phyloP scores from a whole-genome alignment of 2,888 invertebrate species.

The Crocallis elinguaria region DNA sequence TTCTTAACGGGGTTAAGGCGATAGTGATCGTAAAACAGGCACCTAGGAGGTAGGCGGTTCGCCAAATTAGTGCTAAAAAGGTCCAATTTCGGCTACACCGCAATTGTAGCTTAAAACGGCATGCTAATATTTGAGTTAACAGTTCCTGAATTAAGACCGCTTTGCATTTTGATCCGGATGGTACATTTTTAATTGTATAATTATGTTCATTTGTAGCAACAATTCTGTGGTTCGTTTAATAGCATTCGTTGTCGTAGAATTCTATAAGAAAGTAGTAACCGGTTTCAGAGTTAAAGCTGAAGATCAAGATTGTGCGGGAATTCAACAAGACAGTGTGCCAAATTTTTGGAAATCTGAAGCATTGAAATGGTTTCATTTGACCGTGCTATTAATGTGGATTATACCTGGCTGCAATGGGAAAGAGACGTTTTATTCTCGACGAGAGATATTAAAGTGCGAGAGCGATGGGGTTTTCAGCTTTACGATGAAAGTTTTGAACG shows the following conservation, averaged over 20 bases:
- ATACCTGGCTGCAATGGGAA: constrained; percentile 15
- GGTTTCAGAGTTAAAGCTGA: constrained; percentile 1
- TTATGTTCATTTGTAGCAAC: constrained; percentile 26
- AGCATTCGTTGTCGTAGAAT: constrained; percentile 10
- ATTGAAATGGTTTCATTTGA: constrained; percentile 31
- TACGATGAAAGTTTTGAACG: constrained; percentile 60
- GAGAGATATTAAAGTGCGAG: constrained; percentile 30
- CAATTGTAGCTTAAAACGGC: constrained; percentile 20
- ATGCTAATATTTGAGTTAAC: constrained; percentile 29
- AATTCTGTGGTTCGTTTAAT: constrained; percentile 24
- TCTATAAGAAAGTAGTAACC: neutral
- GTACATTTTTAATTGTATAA: constrained; percentile 36
- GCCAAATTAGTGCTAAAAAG: constrained; percentile 41
- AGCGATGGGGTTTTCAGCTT: constrained; percentile 56
- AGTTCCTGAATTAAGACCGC: constrained; percentile 27
- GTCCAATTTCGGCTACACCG: constrained; percentile 23
- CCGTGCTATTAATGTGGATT: constrained; percentile 23
- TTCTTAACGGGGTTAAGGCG: constrained; percentile 51
- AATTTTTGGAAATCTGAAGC: constrained; percentile 11
- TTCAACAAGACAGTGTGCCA: constrained; percentile 10
- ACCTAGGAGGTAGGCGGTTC: constrained; percentile 31
- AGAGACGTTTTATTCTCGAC: constrained; percentile 13
- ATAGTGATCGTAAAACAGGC: constrained; percentile 42
- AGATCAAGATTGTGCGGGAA: constrained; percentile 7
- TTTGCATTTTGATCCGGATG: constrained; percentile 30